phyloP scores from a whole-genome alignment of 1,140 invertebrate species.

The Physella acuta region DNA sequence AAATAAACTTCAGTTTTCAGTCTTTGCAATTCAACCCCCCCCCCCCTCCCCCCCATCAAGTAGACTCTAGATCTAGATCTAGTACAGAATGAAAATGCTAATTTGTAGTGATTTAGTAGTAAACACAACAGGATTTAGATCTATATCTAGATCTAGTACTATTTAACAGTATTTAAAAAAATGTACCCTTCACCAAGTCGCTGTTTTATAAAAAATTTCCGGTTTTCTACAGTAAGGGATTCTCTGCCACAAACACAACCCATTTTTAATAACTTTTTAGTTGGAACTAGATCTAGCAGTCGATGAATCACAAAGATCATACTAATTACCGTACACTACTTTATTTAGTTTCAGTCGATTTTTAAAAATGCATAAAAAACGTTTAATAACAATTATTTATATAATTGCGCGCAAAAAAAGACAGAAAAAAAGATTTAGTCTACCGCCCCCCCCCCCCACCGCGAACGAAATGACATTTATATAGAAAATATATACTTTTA shows the following conservation, averaged over 20 bases:
- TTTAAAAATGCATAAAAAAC: not conserved
- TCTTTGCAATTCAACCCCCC: no score
- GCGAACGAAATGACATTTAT: no score
- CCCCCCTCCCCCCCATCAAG: no score
- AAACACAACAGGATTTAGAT: no score
- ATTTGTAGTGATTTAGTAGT: no score
- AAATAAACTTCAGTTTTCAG: no score
- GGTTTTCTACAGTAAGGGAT: slow-evolving; percentile 71
- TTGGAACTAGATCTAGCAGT: no score
- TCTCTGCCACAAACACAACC: slow-evolving; percentile 79
- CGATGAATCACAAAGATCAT: not conserved
- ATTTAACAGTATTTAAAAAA: slow-evolving; percentile 11
- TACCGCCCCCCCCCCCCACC: no score
- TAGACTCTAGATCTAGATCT: no score
- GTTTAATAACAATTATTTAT: not conserved
- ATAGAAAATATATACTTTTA: no score
- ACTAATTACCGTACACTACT: not conserved
- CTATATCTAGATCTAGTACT: no score
- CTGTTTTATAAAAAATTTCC: slow-evolving; percentile 72
- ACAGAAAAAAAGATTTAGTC: not conserved
- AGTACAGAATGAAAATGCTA: no score
- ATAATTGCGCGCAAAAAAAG: not conserved
- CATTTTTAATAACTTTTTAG: slow-evolving; percentile 60
- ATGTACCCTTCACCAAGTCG: slow-evolving; percentile 77
- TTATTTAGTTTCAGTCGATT: not conserved